Percentiles rank a stretch among this genome's conserved stretches.
These are phyloP conservation scores for Orius laevigatus DNA, from an alignment of 1,140 invertebrate genomes.

Conservation along the genomic window DNA sequence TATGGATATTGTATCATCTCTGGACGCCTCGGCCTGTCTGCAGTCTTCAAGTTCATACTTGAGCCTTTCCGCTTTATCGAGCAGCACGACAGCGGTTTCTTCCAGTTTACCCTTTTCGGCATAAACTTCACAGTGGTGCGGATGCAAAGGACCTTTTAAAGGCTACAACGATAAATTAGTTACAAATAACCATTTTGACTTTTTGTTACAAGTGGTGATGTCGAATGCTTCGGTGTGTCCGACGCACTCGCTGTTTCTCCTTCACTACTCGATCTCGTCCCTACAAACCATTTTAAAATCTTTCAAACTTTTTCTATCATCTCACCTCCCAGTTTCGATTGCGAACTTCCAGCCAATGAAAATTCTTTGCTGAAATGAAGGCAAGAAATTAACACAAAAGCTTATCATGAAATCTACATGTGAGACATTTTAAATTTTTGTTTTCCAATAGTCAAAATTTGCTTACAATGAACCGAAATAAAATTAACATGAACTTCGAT, in stretches of 20 bases:
- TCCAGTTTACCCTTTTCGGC: constrained; percentile 19
- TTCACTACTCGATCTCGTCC: constrained; percentile 12
- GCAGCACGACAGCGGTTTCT: constrained; percentile 18
- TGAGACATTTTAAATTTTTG: no score
- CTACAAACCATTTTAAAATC: no score
- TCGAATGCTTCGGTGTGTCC: constrained; percentile 17
- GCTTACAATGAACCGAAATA: no score
- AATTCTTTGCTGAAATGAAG: no score
- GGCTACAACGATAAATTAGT: not conserved
- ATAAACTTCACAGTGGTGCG: constrained; percentile 19
- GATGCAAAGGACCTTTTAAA: not conserved
- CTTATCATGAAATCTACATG: no score
- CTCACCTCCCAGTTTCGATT: not conserved
- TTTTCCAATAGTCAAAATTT: no score
- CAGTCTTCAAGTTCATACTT: constrained; percentile 23
- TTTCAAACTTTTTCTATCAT: no score
- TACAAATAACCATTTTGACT: not conserved
- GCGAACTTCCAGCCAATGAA: no score
- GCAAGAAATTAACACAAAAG: no score
- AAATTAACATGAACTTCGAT: no score
- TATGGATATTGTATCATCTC: constrained; percentile 20
- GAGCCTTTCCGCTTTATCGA: constrained; percentile 19
- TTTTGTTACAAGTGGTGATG: not conserved
- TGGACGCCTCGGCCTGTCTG: constrained; percentile 17
- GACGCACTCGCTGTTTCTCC: constrained; percentile 18